These are phyloP conservation scores for Hemiscyllium ocellatum DNA, from an alignment of 2,113 vertebrate genomes.

Conservation along the genomic window DNA sequence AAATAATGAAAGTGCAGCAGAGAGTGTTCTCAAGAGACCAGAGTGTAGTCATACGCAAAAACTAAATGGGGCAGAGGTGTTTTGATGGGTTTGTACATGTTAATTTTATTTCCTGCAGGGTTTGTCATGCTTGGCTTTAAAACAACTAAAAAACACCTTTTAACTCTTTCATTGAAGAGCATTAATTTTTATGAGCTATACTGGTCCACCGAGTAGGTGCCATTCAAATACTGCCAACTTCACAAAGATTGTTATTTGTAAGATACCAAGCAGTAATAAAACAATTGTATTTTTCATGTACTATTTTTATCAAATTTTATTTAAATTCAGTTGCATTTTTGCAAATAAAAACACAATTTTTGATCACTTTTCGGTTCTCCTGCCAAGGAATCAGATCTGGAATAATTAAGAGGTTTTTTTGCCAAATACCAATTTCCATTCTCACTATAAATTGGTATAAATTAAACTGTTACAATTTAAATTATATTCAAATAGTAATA, in stretches of 20 bases:
- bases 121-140: constrained; percentile 43
- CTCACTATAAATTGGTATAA: no score
- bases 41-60: constrained; percentile 38
- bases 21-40: constrained; percentile 52
- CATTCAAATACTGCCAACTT: neutral
- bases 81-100: constrained; percentile 41
- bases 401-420: neutral
- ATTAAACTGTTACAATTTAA: neutral
- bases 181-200: neutral
- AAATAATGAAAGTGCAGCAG: constrained; percentile 63
- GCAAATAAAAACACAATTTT: neutral
- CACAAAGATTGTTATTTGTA: neutral
- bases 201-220: neutral
- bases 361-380: neutral
- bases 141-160: constrained; percentile 43
- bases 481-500: neutral
- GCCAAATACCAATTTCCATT: neutral
- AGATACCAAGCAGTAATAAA: neutral
- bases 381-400: neutral
- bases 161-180: neutral
- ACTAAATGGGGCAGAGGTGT: neutral
- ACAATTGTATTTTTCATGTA: no score
- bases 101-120: constrained; percentile 42
- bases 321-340: neutral
- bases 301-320: neutral